Base-by-base conservation (phyloP, 2,113 vertebrate species). In the Ptychochromis oligacanthus region DNA sequence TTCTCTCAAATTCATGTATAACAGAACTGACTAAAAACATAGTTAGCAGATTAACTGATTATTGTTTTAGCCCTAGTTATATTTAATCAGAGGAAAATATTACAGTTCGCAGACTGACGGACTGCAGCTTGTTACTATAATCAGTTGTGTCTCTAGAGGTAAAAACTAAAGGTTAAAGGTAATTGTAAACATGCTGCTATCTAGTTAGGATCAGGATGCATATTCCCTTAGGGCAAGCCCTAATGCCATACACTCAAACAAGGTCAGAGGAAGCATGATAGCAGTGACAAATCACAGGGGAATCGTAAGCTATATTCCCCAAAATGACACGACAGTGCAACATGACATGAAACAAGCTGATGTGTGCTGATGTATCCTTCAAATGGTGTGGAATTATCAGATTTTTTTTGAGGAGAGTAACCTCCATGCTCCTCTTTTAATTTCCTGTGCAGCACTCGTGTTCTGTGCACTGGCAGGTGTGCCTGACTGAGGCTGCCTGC, bases 141-240 rank as follows among this genome's bases (percentile, higher is more conserved):
- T 87, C 87, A 87, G 78, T 91, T 91, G 78, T 9, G 78, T 87
- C 88, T 91, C 85, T 31, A 17, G 88, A 91, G 89, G 76, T 87
- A 80, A 90, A 87, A 82, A 67, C 38, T n/a, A 58, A 76, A 91
- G 92, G 92, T 93, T 83, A 95, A 92, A 92, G 93, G 92, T 93
- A 90, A 85, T 81, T 88, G 87, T 91, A 87, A 94, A 94, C 93
- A 93, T 20, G 87, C 83, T 83, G 81, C 78, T 89, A 75, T 93
- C 91, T 87, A 80, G 90, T 89, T 79, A 81, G 67, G 81, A 92
- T 92, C 62, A 26, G 87, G 92, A 87, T 89, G 80, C 79, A 74
- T 83, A 76, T 84, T 93, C 93, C 93, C 93, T n/a, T 0, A 81
- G 91, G 95, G 81, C 18, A 10, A 88, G 88, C 75, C 92, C 90